Evolutionary conservation across 2,888 invertebrate species (phyloP).

Genomic region (Exephanes ischioxanthus): DNA sequence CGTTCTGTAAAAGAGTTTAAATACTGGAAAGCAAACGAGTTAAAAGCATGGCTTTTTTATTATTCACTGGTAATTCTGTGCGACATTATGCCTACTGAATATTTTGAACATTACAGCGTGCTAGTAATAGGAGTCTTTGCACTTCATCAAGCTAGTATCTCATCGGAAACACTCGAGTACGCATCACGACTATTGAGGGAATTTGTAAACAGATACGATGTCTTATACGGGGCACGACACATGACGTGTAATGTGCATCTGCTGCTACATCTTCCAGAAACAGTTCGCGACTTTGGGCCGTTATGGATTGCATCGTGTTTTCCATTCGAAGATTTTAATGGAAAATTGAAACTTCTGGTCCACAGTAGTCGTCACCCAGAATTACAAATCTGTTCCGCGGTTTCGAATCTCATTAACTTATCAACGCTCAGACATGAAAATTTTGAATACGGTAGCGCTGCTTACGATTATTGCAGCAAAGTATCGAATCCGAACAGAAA

Average conservation of each 20-base stretch:
- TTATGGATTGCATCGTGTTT: slow-evolving; percentile 47
- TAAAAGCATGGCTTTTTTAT: slow-evolving; percentile 54
- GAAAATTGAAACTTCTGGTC: slow-evolving; percentile 31
- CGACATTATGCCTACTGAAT: slow-evolving; percentile 26
- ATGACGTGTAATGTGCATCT: slow-evolving; percentile 49
- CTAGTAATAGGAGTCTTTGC: slow-evolving; percentile 41
- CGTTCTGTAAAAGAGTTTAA: slow-evolving; percentile 30
- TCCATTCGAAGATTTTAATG: slow-evolving; percentile 46
- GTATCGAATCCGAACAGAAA: slow-evolving; percentile 19
- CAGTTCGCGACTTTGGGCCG: slow-evolving; percentile 40
- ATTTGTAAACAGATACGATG: slow-evolving; percentile 27
- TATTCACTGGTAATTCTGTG: slow-evolving; percentile 46
- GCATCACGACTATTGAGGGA: slow-evolving; percentile 31
- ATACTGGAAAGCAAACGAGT: slow-evolving; percentile 53
- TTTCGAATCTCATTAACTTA: slow-evolving; percentile 11
- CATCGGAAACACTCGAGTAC: slow-evolving; percentile 19
- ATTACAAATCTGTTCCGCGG: slow-evolving; percentile 49
- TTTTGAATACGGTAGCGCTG: slow-evolving; percentile 18
- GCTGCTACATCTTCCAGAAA: slow-evolving; percentile 37
- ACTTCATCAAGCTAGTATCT: slow-evolving; percentile 46
- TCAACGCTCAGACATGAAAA: slow-evolving; percentile 19
- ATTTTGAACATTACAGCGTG: slow-evolving; percentile 50
- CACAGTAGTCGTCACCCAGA: slow-evolving; percentile 41
- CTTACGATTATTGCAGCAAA: slow-evolving; percentile 30
- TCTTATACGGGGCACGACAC: slow-evolving; percentile 32